Base-by-base conservation (phyloP, 2,888 invertebrate genomes). In the Corbicula japonica region DNA sequence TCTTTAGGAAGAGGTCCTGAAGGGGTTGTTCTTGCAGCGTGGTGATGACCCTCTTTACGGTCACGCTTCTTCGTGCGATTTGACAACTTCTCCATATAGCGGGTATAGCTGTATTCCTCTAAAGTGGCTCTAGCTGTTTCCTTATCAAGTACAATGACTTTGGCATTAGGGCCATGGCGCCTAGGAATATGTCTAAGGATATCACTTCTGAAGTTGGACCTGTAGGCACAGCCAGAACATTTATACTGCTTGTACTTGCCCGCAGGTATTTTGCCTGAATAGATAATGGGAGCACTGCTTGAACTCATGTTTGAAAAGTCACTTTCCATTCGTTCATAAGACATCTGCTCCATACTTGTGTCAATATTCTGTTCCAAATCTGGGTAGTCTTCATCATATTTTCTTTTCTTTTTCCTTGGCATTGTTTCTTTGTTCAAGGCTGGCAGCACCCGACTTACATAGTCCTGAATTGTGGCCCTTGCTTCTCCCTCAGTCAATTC, bases 171-270 rank as follows among this genome's bases (percentile, higher is more conserved):
- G 1, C 78, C 84, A 85, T 93, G 93, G 28, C 87, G 87, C 8
- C 91, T 85, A 90, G 97, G 96, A 84, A 98, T 98, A 93, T 99
- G 99, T 93, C 98, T 97, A 32, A 97, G 97, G 78, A 98, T 97
- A 94, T 98, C 98, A 97, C 98, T 98, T 84, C 98, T 96, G 98
- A 98, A 98, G 92, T 98, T 98, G 34, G 98, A 98, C 88, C 97
- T 96, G 93, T 98, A 98, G 72, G 97, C 96, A 94, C 98, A 98
- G 18, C 97, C 94, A 1, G 98, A 98, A 94, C 98, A 98, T 94
- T 98, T 97, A 93, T 98, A 98, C 2, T 83, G 83, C 28, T 80
- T 75, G 61, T 65, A 79, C 35, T 62, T 50, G 18, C 62, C 54
- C 5, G 15, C 12, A 30, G 18, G 30, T 10, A 26, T 2, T 50